phyloP scores from a whole-genome alignment of 2,888 invertebrate genomes.

The Seladonia tumulorum region DNA sequence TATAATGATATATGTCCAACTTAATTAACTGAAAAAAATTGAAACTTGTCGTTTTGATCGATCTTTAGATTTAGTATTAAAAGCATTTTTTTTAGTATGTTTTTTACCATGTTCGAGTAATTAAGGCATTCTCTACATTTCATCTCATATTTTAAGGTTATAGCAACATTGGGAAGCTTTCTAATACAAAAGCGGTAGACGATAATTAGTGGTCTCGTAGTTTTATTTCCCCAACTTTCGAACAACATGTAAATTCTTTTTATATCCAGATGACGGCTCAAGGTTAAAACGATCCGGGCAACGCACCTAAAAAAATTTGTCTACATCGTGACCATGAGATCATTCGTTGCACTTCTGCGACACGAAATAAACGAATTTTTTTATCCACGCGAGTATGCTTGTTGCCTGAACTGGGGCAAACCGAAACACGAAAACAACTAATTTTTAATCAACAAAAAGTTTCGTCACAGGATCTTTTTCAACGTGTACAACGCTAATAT shows the following conservation, averaged over 20 bases:
- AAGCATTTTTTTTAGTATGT: neutral
- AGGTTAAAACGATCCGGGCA: neutral
- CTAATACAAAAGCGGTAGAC: neutral
- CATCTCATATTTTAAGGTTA: too few relatives aligned
- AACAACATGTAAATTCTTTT: neutral
- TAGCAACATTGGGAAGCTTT: neutral
- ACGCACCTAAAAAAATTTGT: neutral
- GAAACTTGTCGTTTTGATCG: neutral
- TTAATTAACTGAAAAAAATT: neutral
- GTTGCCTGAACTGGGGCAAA: neutral
- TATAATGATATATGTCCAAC: neutral
- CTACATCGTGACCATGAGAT: neutral
- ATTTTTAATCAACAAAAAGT: too few relatives aligned
- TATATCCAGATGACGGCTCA: neutral
- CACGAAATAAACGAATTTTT: neutral
- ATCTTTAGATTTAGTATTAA: neutral
- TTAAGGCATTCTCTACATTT: too few relatives aligned
- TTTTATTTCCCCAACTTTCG: neutral
- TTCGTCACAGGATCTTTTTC: too few relatives aligned
- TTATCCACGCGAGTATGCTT: neutral
- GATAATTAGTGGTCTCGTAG: neutral
- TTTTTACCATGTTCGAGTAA: neutral
- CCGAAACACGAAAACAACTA: neutral
- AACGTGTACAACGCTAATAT: too few relatives aligned
- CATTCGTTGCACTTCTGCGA: neutral